Evolutionary conservation across 1,140 invertebrate species (phyloP).

Genomic region (Drosophila sechellia): DNA sequence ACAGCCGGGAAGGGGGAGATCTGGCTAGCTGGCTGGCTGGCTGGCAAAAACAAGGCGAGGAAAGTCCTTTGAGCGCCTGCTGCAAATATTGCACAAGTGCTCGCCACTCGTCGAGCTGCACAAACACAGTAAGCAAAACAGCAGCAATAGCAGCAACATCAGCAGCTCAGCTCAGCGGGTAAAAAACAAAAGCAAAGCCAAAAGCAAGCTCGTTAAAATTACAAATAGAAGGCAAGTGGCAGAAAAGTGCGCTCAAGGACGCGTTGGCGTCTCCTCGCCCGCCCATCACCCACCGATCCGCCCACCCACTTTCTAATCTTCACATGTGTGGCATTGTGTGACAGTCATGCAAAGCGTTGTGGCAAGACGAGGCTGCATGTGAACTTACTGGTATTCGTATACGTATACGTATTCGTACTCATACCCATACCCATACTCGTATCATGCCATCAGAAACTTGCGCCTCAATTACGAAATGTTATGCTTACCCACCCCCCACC

Average conservation of each 20-base stretch:
- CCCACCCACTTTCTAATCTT: constrained; percentile 14
- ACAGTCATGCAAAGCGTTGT: constrained; percentile 57
- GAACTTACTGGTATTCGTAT: constrained; percentile 36
- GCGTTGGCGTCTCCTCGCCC: constrained; percentile 59
- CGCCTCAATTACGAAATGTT: constrained; percentile 57
- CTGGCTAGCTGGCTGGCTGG: constrained; percentile 23
- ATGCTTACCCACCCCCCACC: constrained; percentile 19
- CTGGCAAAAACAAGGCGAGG: constrained; percentile 30
- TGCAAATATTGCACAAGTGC: constrained; percentile 74
- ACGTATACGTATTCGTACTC: neutral
- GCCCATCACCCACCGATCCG: neutral
- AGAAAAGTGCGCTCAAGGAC: constrained; percentile 82
- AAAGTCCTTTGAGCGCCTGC: constrained; percentile 55
- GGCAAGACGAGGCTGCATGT: constrained; percentile 53
- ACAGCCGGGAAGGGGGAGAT: constrained; percentile 62
- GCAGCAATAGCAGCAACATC: constrained; percentile 46
- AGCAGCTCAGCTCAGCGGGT: constrained; percentile 38
- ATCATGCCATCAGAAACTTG: constrained; percentile 60
- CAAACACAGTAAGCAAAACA: constrained; percentile 66
- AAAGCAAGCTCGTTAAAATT: constrained; percentile 79
- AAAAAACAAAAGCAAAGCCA: constrained; percentile 30
- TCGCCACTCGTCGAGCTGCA: constrained; percentile 57
- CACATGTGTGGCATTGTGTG: constrained; percentile 42
- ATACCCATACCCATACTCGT: neutral
- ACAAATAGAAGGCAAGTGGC: constrained; percentile 82